phyloP scores from a whole-genome alignment of 1,140 invertebrate species.

The Bicyclus anynana region DNA sequence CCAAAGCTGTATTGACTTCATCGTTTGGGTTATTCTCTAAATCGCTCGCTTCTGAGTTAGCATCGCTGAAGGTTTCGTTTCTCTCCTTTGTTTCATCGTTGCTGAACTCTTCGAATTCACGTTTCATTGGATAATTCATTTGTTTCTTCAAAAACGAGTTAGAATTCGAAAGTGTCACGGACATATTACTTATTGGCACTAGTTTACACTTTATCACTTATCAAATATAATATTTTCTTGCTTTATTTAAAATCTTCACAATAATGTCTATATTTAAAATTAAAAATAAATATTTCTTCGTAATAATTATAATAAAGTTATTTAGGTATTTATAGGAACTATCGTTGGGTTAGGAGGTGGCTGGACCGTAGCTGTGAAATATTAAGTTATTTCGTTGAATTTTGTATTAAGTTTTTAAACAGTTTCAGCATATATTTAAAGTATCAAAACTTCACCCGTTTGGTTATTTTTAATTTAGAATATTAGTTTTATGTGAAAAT shows the following conservation, averaged over 20 bases:
- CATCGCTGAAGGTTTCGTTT: slow-evolving; percentile 55
- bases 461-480: slow-evolving; percentile 23
- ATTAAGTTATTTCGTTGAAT: slow-evolving; percentile 20
- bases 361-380: slow-evolving; percentile 55
- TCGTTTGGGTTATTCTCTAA: slow-evolving; percentile 67
- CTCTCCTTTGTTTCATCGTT: slow-evolving; percentile 54
- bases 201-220: slow-evolving; percentile 15
- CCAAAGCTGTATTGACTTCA: slow-evolving; percentile 50
- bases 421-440: slow-evolving; percentile 20
- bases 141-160: slow-evolving; percentile 61
- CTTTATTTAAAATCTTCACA: slow-evolving; percentile 31
- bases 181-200: slow-evolving; percentile 61
- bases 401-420: slow-evolving; percentile 17
- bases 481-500: not conserved
- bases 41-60: slow-evolving; percentile 63
- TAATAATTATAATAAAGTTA: slow-evolving; percentile 55
- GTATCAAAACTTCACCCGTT: slow-evolving; percentile 46
- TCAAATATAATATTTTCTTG: not conserved
- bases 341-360: slow-evolving; percentile 75
- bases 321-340: slow-evolving; percentile 78
- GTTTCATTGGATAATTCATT: slow-evolving; percentile 66
- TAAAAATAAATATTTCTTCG: slow-evolving; percentile 70
- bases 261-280: slow-evolving; percentile 57
- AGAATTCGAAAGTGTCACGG: slow-evolving; percentile 60
- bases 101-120: slow-evolving; percentile 61